phyloP scores from a whole-genome alignment of 2,113 vertebrate genomes.

The Gambusia affinis region DNA sequence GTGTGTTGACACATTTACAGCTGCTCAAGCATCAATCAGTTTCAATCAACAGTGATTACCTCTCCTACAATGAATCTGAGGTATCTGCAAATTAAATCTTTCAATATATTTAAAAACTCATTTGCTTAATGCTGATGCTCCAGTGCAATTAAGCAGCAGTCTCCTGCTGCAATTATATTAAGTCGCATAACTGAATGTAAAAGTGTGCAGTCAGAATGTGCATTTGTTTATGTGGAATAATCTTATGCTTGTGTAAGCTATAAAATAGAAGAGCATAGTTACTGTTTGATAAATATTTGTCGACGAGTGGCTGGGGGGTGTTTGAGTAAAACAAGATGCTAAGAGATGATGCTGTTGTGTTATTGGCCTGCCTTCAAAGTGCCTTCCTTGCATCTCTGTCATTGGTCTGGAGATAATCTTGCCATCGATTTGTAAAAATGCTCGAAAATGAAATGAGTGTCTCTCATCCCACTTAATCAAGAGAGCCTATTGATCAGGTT shows the following conservation, averaged over 20 bases:
- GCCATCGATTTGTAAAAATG: slow-evolving; percentile 95
- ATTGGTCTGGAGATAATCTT: slow-evolving; percentile 92
- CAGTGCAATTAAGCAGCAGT: slow-evolving; percentile 82
- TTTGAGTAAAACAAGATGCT: slow-evolving; percentile 41
- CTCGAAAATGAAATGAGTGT: slow-evolving; percentile 94
- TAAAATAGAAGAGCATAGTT: slow-evolving; percentile 43
- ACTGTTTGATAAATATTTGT: slow-evolving; percentile 74
- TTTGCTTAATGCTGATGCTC: slow-evolving; percentile 90
- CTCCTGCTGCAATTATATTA: slow-evolving; percentile 91
- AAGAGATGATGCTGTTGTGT: slow-evolving; percentile 68
- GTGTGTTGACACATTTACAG: slow-evolving; percentile 55
- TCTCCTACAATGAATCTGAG: slow-evolving; percentile 65
- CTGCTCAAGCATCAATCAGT: slow-evolving; percentile 60
- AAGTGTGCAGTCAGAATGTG: slow-evolving; percentile 72
- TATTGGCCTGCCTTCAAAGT: slow-evolving; percentile 86
- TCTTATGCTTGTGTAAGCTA: slow-evolving; percentile 66
- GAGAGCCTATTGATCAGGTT: slow-evolving; percentile 86
- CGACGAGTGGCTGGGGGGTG: slow-evolving; percentile 48
- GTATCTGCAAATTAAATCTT: slow-evolving; percentile 81
- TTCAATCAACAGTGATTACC: slow-evolving; percentile 70
- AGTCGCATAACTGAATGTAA: slow-evolving; percentile 90
- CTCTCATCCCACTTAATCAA: slow-evolving; percentile 89
- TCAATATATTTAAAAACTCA: slow-evolving; percentile 86
- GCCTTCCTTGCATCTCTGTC: slow-evolving; percentile 89
- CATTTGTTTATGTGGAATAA: slow-evolving; percentile 26